A percentile compares a stretch with the other conserved stretches of the same genome.
Evolutionary conservation across 2,113 vertebrate genomes (phyloP).

Genomic region (Ginglymostoma cirratum): DNA sequence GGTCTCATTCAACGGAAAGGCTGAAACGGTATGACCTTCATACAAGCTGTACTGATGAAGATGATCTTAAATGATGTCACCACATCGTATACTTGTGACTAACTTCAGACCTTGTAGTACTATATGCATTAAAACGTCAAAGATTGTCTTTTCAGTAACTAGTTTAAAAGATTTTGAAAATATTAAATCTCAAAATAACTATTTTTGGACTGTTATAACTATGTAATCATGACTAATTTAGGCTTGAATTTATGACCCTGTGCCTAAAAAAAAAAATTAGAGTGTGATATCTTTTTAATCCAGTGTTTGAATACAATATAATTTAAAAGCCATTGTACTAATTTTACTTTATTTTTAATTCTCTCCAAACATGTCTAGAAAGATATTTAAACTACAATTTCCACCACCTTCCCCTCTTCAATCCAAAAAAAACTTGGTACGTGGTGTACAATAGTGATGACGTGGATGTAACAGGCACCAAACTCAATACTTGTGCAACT

Average conservation of each 20-base stretch:
- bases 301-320: not conserved
- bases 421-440: not conserved
- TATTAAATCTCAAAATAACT: not conserved
- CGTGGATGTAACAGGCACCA: not conserved
- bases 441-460: not conserved
- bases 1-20: not conserved
- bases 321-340: not conserved
- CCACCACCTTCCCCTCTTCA: not conserved
- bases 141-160: not conserved
- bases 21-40: not conserved
- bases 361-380: not conserved
- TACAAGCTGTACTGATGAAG: not conserved
- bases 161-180: not conserved
- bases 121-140: not conserved
- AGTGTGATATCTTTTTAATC: not conserved
- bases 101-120: not conserved
- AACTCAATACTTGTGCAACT: not conserved
- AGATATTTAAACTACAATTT: not conserved
- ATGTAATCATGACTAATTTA: not conserved
- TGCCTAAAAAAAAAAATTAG: no score
- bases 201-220: not conserved
- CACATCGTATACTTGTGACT: not conserved
- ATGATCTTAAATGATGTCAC: not conserved
- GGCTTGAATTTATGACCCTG: not conserved
- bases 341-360: not conserved